These are phyloP conservation scores for Macroteleia sp. DNA, from an alignment of 2,888 invertebrate species.

Conservation along the genomic window DNA sequence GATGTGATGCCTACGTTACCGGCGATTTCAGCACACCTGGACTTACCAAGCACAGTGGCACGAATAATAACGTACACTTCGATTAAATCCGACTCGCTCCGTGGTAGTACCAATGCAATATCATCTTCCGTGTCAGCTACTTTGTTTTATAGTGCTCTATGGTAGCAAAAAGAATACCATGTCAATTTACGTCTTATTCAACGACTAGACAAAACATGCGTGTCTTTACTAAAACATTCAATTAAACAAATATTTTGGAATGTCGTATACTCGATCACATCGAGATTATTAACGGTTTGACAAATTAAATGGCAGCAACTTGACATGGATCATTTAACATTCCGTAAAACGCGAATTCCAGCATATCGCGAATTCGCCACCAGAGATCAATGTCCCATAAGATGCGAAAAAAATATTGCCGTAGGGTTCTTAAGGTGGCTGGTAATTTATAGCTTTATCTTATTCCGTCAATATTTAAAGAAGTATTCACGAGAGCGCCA, in stretches of 20 bases:
- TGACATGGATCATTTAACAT: conserved; percentile 17
- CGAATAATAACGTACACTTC: conserved; percentile 71
- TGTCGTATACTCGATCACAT: not conserved
- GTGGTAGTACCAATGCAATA: conserved; percentile 13
- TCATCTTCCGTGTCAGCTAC: conserved; percentile 18
- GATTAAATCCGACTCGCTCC: conserved; percentile 73
- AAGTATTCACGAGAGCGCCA: conserved; percentile 64
- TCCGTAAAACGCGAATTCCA: conserved; percentile 34
- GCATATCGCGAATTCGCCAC: conserved; percentile 24
- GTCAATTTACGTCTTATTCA: too few species aligned
- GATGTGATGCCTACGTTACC: conserved; percentile 71
- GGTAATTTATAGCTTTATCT: conserved; percentile 77
- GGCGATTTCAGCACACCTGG: conserved; percentile 74
- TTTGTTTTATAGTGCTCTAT: conserved; percentile 19
- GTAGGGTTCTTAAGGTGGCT: conserved; percentile 69
- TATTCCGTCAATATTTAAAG: conserved; percentile 77
- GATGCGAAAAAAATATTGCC: conserved; percentile 66
- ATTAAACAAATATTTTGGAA: conserved; percentile 6
- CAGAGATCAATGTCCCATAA: conserved; percentile 69
- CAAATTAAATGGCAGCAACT: conserved; percentile 3
- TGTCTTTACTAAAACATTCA: too few species aligned
- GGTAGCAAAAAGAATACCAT: too few species aligned
- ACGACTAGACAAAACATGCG: too few species aligned
- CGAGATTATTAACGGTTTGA: not conserved
- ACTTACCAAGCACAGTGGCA: conserved; percentile 53